phyloP scores from a whole-genome alignment of 2,113 vertebrate species.

The Syrmaticus mikado region DNA sequence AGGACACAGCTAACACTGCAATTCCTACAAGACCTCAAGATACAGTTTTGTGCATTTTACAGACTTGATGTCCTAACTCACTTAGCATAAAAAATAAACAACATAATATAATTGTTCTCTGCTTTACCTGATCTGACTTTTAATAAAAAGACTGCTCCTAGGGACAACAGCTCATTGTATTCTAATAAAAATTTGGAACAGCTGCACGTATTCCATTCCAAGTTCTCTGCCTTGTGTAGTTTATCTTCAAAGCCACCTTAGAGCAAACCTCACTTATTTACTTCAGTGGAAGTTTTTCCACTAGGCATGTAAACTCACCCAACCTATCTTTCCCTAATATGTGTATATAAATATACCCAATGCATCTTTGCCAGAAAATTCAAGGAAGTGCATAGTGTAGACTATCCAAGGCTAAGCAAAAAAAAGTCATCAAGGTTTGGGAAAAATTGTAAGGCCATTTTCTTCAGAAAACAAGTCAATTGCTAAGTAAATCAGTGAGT shows the following conservation, averaged over 20 bases:
- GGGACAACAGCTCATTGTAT: not conserved
- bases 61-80: not conserved
- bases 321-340: constrained; percentile 32
- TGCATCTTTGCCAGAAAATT: constrained; percentile 41
- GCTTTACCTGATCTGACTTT: constrained; percentile 27
- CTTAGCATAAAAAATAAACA: not conserved
- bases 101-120: constrained; percentile 13
- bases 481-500: not conserved
- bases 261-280: constrained; percentile 46
- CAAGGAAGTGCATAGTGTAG: constrained; percentile 5
- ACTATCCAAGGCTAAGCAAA: constrained; percentile 32
- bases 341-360: constrained; percentile 63
- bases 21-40: not conserved
- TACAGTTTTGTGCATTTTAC: not conserved
- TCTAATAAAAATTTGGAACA: constrained; percentile 39
- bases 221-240: not conserved
- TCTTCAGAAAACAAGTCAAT: not conserved
- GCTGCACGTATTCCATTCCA: constrained; percentile 3
- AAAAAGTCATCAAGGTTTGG: not conserved
- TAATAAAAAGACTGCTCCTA: not conserved
- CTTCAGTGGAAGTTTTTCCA: constrained; percentile 55
- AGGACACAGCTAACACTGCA: not conserved
- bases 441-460: constrained; percentile 3
- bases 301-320: constrained; percentile 37
- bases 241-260: constrained; percentile 59